These are phyloP conservation scores for Gobio occitaniae DNA, from an alignment of 2,797 vertebrate species.

Conservation along the genomic window DNA sequence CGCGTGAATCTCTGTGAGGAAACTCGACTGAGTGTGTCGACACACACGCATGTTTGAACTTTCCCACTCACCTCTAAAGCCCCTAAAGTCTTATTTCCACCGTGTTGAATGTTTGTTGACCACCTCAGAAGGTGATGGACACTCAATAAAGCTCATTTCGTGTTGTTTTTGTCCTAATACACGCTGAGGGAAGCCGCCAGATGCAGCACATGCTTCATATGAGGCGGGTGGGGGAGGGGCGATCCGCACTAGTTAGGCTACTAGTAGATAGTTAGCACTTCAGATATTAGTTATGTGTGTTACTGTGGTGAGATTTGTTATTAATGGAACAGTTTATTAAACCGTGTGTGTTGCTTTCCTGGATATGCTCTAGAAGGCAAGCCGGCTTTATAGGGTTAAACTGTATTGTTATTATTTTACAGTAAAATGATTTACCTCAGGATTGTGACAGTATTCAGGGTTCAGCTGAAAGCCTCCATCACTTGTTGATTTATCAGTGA, in stretches of 20 bases:
- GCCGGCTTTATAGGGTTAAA: background rate
- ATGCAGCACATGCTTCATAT: background rate
- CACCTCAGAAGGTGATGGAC: background rate
- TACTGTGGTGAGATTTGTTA: background rate
- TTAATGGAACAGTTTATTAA: too few relatives aligned
- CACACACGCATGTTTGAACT: background rate
- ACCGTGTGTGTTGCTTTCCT: too few relatives aligned
- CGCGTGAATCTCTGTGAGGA: constrained; percentile 25
- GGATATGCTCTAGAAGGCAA: too few relatives aligned
- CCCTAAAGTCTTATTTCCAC: background rate
- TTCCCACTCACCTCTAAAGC: background rate
- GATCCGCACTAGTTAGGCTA: background rate
- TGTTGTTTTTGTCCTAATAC: background rate
- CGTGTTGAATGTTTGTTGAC: background rate
- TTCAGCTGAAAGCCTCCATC: background rate
- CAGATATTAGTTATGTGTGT: background rate
- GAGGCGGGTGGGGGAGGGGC: constrained; percentile 25
- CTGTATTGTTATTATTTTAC: background rate
- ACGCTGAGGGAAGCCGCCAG: background rate
- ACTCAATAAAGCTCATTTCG: background rate
- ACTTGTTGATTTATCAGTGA: background rate
- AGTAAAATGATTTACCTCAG: background rate
- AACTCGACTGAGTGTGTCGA: background rate
- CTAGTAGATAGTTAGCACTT: background rate
- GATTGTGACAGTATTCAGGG: too few relatives aligned